A percentile compares a stretch with the other conserved stretches of the same genome.
These are phyloP conservation scores for Stenodema calcarata DNA, from an alignment of 2,888 invertebrate genomes.

Conservation along the genomic window DNA sequence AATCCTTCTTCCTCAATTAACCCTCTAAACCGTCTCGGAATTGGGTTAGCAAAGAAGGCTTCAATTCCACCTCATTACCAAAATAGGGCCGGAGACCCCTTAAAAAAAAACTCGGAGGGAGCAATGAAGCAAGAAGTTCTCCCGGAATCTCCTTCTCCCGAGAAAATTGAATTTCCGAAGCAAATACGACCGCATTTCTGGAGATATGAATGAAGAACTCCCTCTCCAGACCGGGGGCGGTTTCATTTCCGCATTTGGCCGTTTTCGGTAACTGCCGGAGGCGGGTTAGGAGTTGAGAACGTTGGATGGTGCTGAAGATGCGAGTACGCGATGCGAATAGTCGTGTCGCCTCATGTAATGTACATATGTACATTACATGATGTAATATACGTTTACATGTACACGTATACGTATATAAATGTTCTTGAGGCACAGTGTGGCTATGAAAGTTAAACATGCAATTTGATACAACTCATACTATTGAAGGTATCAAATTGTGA, in stretches of 20 bases:
- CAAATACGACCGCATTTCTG: slow-evolving; percentile 28
- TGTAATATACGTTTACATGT: too few species aligned
- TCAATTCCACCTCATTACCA: background rate
- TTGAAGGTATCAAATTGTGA: too few species aligned
- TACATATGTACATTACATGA: too few species aligned
- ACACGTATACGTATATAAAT: too few species aligned
- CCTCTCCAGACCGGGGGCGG: background rate
- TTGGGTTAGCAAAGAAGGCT: background rate
- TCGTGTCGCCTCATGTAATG: too few species aligned
- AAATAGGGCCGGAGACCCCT: background rate
- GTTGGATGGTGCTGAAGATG: background rate
- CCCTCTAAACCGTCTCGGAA: background rate
- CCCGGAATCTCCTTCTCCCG: background rate
- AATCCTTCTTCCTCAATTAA: background rate
- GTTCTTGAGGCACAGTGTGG: too few species aligned
- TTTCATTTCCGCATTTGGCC: slow-evolving; percentile 19
- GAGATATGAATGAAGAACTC: slow-evolving; percentile 21
- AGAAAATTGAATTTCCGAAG: slow-evolving; percentile 24
- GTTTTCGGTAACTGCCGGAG: background rate
- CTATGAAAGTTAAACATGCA: too few species aligned
- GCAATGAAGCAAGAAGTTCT: background rate
- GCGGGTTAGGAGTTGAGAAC: background rate
- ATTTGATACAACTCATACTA: too few species aligned
- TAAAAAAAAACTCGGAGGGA: background rate
- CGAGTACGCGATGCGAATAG: too few species aligned